Percentiles rank a stretch among this genome's conserved stretches.
Evolutionary conservation across 2,797 vertebrate genomes (phyloP).

Genomic region (Glyptemys insculpta): DNA sequence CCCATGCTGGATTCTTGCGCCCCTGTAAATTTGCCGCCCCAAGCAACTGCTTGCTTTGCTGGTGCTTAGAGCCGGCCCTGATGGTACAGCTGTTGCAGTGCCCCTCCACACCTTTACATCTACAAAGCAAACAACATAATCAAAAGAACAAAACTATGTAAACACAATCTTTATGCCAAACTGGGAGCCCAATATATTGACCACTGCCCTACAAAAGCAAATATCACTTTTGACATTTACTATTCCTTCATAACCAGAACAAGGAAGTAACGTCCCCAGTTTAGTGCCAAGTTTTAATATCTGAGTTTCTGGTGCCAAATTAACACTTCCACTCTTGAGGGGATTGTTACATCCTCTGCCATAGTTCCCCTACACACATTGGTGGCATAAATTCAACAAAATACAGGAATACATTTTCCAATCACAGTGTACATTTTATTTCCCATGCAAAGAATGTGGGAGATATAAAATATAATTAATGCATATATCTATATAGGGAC

Average conservation of each 20-base stretch:
- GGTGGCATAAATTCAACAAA: background rate
- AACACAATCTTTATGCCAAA: background rate
- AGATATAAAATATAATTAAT: too few species aligned
- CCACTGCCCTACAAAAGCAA: background rate
- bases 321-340: background rate
- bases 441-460: accelerated
- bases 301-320: background rate
- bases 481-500: too few species aligned
- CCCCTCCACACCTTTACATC: background rate
- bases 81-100: background rate
- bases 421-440: background rate
- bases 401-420: background rate
- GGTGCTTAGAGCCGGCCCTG: too few species aligned
- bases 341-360: background rate
- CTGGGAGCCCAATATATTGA: background rate
- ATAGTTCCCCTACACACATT: background rate
- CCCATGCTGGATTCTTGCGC: too few species aligned
- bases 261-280: background rate
- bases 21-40: too few species aligned
- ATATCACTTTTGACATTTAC: background rate
- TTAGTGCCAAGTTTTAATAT: conserved; percentile 22
- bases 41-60: too few species aligned
- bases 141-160: background rate
- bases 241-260: background rate
- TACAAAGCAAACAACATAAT: conserved; percentile 32